Evolutionary conservation across 2,797 vertebrate genomes (phyloP), one percentile per base, ranked within the genome.

Genomic region (Corythornis leucogaster): DNA sequence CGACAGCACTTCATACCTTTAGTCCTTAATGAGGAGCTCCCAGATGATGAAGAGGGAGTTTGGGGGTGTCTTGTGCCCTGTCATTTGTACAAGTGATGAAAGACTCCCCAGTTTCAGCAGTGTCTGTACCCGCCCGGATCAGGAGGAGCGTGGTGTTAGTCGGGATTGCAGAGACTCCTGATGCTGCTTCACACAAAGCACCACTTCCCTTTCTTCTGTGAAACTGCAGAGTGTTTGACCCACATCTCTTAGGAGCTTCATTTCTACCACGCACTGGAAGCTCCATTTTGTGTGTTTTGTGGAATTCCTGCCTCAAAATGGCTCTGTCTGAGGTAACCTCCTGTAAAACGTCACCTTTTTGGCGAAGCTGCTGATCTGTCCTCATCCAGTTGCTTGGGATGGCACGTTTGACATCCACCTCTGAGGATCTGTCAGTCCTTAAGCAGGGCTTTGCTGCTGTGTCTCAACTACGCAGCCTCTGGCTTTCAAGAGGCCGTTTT

Each of bases 111-210:
- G 1, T 59, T 61, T 17, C 3, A 5, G 31, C 46, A 24, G n/a
- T 33, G 42, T 19, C 30, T 18, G 2, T 31, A 20, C 19, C 38
- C 42, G 45, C 4, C 43, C 33, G 71, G 42, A 21, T 30, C 0
- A 0, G 42, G 58, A 51, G 12, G 22, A 76, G 26, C 48, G 12
- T 48, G 14, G 0, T 1, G 0, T 53, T 6, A 3, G 8, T 3
- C 20, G 13, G 83, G 55, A 25, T 28, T 73, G 15, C 74, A 63
- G 67, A 59, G 63, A 30, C 9, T 1, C 63, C 51, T 15, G 45
- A 13, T 53, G 80, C 33, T 28, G 24, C 79, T 81, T 21, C 66
- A 70, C 42, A 64, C 71, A 67, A 46, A 66, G 70, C 15, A 15
- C 33, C 1, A 0, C 3, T 76, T 51, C 38, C n/a, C n/a, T 82